Conservation (phyloP, 2,888 invertebrate species). For the Diaprepes abbreviatus region DNA sequence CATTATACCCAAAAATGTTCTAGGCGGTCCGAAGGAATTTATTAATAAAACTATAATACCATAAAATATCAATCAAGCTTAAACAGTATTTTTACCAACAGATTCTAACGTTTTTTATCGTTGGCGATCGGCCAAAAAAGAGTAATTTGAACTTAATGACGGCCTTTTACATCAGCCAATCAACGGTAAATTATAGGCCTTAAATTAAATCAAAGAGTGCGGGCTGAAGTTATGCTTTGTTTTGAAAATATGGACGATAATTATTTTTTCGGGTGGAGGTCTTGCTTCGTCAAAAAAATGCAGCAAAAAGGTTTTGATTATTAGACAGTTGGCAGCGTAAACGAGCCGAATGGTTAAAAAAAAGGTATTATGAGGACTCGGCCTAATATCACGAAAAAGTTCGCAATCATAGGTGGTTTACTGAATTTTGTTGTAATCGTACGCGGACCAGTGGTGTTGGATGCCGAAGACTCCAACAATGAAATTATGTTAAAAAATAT, state of each 20-base stretch:
- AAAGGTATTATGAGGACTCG: too few relatives aligned
- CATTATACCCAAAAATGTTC: neutral
- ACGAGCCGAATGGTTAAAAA: too few relatives aligned
- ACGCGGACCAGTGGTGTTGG: too few relatives aligned
- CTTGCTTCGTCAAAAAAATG: too few relatives aligned
- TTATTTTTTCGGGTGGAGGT: slow-evolving; percentile 32
- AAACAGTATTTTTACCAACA: slow-evolving; percentile 43
- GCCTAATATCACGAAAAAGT: too few relatives aligned
- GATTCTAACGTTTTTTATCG: slow-evolving; percentile 44
- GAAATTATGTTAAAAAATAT: too few relatives aligned
- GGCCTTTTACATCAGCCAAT: slow-evolving; percentile 50
- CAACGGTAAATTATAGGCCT: slow-evolving; percentile 48
- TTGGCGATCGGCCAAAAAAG: slow-evolving; percentile 28
- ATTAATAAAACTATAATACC: slow-evolving; percentile 31
- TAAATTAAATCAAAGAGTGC: slow-evolving; percentile 50
- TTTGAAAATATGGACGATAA: slow-evolving; percentile 34
- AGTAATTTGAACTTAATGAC: slow-evolving; percentile 48
- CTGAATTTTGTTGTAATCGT: too few relatives aligned
- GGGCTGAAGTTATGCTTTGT: slow-evolving; percentile 26
- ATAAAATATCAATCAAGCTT: slow-evolving; percentile 47
- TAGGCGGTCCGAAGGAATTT: slow-evolving; percentile 43
- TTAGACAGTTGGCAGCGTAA: too few relatives aligned
- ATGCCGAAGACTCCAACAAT: too few relatives aligned
- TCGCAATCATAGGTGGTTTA: too few relatives aligned
- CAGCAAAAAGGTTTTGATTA: too few relatives aligned